Evolutionary conservation across 2,113 vertebrate species (phyloP), one percentile per base, ranked within the genome.

Genomic region (Aspidoscelis tigris): DNA sequence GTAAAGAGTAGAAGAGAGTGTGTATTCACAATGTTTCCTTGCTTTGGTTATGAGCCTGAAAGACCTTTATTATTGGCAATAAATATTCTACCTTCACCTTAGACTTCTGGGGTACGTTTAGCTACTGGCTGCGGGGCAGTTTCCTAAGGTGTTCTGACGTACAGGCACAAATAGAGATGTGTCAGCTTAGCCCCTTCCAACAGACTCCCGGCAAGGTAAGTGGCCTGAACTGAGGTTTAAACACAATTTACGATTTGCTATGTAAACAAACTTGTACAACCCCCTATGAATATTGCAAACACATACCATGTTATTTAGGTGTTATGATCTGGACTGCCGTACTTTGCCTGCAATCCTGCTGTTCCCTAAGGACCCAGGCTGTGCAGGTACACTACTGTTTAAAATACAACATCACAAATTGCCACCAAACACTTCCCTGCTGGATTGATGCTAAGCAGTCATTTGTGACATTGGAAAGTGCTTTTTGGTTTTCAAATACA

Each of bases 401-500:
- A 33, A 26, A 66, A 76, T 41, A 8, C 18, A 83, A 55, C 21
- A 83, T 55, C 44, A 68, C 44, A 77, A 83, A 83, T 21, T 76
- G 22, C 21, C 14, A 24, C n/a, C 47, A 39, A 39, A 68, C 20
- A 77, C 4, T 5, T 24, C 22, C 21, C 5, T 53, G 50, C 3
- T 70, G 8, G 64, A 55, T 18, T 68, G 55, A 69, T 76, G 47
- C 26, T 68, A 61, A 61, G 39, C 66, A 70, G 16, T 78, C 69
- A 61, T 78, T 43, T 84, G 39, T 44, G 33, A 77, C 16, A 11
- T 12, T 79, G 66, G 78, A 39, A 10, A 83, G 69, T 84, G n/a
- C 26, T 76, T 21, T 50, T 72, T 47, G 84, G 83, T 92, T 85
- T 80, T 82, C 53, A 89, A 88, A 81, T 2, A 69, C 72, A 74